Percentiles rank a stretch among this genome's conserved stretches.
These are phyloP conservation scores for Schmidtea mediterranea DNA, from an alignment of 1,140 invertebrate species.

Conservation along the genomic window DNA sequence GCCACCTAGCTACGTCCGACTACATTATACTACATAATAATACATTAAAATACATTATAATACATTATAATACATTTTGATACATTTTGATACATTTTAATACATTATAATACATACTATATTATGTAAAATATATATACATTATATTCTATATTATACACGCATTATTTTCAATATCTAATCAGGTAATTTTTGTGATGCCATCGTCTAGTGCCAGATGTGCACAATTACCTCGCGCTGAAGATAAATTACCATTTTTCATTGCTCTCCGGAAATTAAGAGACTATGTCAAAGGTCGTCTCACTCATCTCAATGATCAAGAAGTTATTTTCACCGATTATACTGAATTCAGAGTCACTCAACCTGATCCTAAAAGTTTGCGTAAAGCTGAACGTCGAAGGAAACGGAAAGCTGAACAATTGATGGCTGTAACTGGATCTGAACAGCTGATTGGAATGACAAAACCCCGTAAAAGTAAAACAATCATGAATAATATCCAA, in stretches of 20 bases:
- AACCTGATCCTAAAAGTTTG: constrained; percentile 4
- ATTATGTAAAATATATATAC: constrained; percentile 66
- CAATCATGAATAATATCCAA: no score
- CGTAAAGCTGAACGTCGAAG: constrained; percentile 5
- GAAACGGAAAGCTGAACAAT: constrained; percentile 1
- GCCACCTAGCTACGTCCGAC: no score
- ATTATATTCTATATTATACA: constrained; percentile 35
- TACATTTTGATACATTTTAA: no score
- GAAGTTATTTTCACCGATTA: constrained; percentile 49
- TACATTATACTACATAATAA: no score
- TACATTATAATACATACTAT: no score
- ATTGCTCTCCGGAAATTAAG: constrained; percentile 63
- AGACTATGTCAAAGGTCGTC: constrained; percentile 56
- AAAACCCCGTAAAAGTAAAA: no score
- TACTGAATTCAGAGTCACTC: constrained; percentile 5
- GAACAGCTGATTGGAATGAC: no score
- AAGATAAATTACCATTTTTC: constrained; percentile 78
- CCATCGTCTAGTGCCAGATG: constrained; percentile 69
- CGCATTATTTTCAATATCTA: neutral
- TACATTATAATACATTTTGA: no score
- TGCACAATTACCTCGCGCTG: constrained; percentile 58
- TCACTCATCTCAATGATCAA: constrained; percentile 50
- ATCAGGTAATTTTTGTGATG: constrained; percentile 52
- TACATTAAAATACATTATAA: no score
- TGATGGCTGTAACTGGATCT: no score